Evolutionary conservation across 2,888 invertebrate species (phyloP), one percentile per base, ranked within the genome.

Genomic region (Oxystoma pomonae): DNA sequence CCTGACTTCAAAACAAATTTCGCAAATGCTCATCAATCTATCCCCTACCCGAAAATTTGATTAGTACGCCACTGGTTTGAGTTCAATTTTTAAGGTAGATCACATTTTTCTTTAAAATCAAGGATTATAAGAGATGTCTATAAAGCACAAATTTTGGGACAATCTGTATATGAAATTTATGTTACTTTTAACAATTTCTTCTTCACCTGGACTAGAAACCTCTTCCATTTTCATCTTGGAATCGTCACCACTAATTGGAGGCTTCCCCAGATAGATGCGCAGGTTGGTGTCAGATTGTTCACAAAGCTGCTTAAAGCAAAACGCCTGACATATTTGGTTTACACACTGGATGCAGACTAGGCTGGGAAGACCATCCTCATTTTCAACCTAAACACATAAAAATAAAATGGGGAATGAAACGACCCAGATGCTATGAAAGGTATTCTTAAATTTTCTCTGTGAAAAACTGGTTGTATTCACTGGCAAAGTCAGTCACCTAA

Each of bases 241-340:
- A 53, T 53, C 18, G 55, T 3, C 16, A 35, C 35, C 35, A 35
- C 71, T 67, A 75, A 75, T 68, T 74, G 72, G 65, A 2, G 80
- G 80, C 70, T 80, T 79, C 2, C 80, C 80, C 16, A 81, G 68
- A 65, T 79, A 81, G 64, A 78, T 77, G 51, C 81, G 74, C 16
- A 83, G 73, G 65, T 78, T 81, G 22, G 73, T 65, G 67, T 83
- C 81, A 0, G 82, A 81, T 62, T 80, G 80, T 72, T 81, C 81
- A 69, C 82, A 82, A 50, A 81, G 73, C 72, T 81, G 79, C 72
- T 81, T 82, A 69, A 83, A 83, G 3, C 81, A 77, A 70, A 77
- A 82, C 16, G 80, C 80, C 61, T 80, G 75, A 67, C 78, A 81
- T 50, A 82, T 79, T 75, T 82, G 81, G 60, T 81, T 76, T 52